These are phyloP conservation scores for Philopedon plagiatum DNA, from an alignment of 2,888 invertebrate genomes.

Conservation along the genomic window DNA sequence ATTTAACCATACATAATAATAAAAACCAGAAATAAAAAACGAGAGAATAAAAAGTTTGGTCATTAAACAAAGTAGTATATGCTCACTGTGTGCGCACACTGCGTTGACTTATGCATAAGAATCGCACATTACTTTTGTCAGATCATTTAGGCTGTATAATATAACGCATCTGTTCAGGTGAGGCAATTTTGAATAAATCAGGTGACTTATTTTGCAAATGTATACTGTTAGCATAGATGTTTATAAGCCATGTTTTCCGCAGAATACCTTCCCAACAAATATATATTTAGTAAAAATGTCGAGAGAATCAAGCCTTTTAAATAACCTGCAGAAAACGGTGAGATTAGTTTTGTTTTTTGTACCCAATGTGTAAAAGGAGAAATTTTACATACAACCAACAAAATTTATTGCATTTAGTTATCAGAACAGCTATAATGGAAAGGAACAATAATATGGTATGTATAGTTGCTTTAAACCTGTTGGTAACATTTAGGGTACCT, in stretches of 20 bases:
- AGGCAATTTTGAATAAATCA: constrained; percentile 48
- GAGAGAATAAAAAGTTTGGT: constrained; percentile 46
- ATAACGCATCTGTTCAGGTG: constrained; percentile 52
- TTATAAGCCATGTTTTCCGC: constrained; percentile 61
- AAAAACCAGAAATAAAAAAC: constrained; percentile 54
- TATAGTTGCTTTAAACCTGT: constrained; percentile 32
- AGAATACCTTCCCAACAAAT: constrained; percentile 56
- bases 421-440: constrained; percentile 53
- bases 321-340: constrained; percentile 46
- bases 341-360: constrained; percentile 57
- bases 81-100: constrained; percentile 56
- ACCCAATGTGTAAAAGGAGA: constrained; percentile 51
- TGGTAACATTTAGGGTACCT: constrained; percentile 21
- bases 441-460: constrained; percentile 42
- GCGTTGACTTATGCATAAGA: constrained; percentile 55
- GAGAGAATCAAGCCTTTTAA: constrained; percentile 52
- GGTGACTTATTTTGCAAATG: constrained; percentile 31
- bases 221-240: constrained; percentile 41
- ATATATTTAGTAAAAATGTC: constrained; percentile 54
- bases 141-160: constrained; percentile 43
- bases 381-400: constrained; percentile 56
- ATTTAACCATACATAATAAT: constrained; percentile 52
- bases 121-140: constrained; percentile 34
- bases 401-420: constrained; percentile 59
- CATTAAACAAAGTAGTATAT: constrained; percentile 55